A percentile compares a stretch with the other conserved stretches of the same genome.
Conservation (phyloP, 2,888 invertebrate genomes). For the Synanthedon formicaeformis region DNA sequence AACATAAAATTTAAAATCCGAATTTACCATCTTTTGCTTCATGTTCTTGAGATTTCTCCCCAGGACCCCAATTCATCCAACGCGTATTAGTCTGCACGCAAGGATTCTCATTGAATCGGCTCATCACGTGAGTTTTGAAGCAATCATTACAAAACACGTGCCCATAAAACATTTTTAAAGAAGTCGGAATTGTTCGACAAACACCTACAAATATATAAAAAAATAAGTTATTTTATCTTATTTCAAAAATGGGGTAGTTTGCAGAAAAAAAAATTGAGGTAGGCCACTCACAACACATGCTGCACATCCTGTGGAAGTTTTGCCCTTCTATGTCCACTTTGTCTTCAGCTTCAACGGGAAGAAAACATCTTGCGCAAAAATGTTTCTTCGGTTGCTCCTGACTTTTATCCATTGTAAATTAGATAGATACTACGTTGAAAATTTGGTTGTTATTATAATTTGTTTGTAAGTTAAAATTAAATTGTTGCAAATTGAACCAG, state of each 20-base stretch:
- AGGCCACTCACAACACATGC: conserved; percentile 51
- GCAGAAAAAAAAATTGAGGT: neutral
- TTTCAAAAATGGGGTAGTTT: neutral
- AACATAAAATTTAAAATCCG: neutral
- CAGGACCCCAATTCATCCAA: conserved; percentile 58
- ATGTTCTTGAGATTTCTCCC: neutral
- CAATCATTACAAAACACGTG: conserved; percentile 59
- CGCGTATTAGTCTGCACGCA: conserved; percentile 41
- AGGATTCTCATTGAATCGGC: conserved; percentile 36
- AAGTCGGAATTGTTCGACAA: conserved; percentile 45
- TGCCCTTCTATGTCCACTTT: conserved; percentile 51
- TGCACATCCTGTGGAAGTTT: conserved; percentile 48
- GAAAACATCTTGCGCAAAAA: conserved; percentile 56
- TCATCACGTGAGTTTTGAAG: conserved; percentile 49
- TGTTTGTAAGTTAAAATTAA: conserved; percentile 5
- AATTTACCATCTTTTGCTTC: conserved; percentile 1
- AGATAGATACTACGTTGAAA: neutral
- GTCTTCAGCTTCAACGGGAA: conserved; percentile 42
- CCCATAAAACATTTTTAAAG: conserved; percentile 57
- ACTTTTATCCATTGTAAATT: conserved; percentile 25
- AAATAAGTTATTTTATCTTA: neutral
- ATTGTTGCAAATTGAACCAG: conserved; percentile 21
- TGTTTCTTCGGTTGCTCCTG: conserved; percentile 47
- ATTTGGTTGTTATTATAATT: conserved; percentile 3
- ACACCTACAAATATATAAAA: conserved; percentile 26